Percentiles rank a stretch among this genome's conserved stretches.
Evolutionary conservation across 1,140 invertebrate species (phyloP).

Genomic region (Lordiphosa mommai): DNA sequence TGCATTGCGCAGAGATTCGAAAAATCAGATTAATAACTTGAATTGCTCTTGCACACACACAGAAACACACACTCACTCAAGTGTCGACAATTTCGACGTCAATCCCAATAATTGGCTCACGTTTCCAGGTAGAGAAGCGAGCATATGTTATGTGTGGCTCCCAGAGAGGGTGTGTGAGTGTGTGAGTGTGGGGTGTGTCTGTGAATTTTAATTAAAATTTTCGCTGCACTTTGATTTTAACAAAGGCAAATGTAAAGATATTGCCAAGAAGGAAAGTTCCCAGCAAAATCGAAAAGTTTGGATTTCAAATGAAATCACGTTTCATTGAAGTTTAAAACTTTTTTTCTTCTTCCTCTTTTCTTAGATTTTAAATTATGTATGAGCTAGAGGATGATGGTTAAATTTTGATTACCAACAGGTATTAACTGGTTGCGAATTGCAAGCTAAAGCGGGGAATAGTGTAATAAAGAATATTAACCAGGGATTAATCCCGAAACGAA

Average conservation of each 20-base stretch:
- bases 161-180: conserved; percentile 7
- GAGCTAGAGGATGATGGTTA: too few species aligned
- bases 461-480: too few species aligned
- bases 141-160: conserved; percentile 48
- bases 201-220: conserved; percentile 68
- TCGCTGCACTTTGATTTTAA: conserved; percentile 48
- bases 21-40: conserved; percentile 72
- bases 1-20: conserved; percentile 60
- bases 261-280: conserved; percentile 10
- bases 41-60: conserved; percentile 36
- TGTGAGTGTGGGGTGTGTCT: conserved; percentile 26
- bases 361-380: too few species aligned
- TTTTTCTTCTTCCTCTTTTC: neutral
- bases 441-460: too few species aligned
- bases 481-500: too few species aligned
- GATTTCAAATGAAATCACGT: conserved; percentile 35
- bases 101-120: conserved; percentile 67
- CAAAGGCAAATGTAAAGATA: conserved; percentile 53
- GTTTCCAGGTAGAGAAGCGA: conserved; percentile 59
- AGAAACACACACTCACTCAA: conserved; percentile 4
- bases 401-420: too few species aligned
- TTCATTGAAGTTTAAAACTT: neutral
- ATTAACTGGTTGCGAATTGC: too few species aligned
- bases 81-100: conserved; percentile 36
- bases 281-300: conserved; percentile 4